phyloP scores from a whole-genome alignment of 2,113 vertebrate species.

The Eulemur rufifrons region DNA sequence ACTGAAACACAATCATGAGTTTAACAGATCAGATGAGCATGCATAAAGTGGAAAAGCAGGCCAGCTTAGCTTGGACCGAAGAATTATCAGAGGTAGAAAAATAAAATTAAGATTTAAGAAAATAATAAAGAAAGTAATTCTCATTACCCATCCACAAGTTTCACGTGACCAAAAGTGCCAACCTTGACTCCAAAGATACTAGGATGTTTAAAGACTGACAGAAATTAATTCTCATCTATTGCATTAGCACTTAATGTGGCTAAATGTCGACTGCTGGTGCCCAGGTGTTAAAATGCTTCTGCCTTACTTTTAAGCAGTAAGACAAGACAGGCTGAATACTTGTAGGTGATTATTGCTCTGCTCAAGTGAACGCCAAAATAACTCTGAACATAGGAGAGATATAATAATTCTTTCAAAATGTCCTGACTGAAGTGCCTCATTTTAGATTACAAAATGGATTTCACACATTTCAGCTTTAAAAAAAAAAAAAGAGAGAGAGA shows the following conservation, averaged over 20 bases:
- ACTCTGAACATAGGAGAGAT: background rate
- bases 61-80: background rate
- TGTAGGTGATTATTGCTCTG: background rate
- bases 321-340: background rate
- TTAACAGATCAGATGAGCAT: background rate
- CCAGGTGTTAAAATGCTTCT: background rate
- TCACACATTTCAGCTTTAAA: slow-evolving; percentile 49
- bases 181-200: background rate
- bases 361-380: slow-evolving; percentile 24
- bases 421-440: slow-evolving; percentile 26
- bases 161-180: background rate
- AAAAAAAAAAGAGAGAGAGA: background rate
- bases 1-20: slow-evolving; percentile 15
- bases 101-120: slow-evolving; percentile 40
- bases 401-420: slow-evolving; percentile 19
- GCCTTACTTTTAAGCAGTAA: slow-evolving; percentile 48
- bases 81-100: background rate
- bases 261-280: slow-evolving; percentile 5
- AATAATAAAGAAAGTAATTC: background rate
- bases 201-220: background rate
- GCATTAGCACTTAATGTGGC: slow-evolving; percentile 43
- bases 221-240: slow-evolving; percentile 9
- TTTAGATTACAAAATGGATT: slow-evolving; percentile 67
- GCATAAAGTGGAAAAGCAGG: background rate
- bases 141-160: background rate